Base-by-base conservation (phyloP, 2,888 invertebrate genomes). In the Chloroclysta siterata region DNA sequence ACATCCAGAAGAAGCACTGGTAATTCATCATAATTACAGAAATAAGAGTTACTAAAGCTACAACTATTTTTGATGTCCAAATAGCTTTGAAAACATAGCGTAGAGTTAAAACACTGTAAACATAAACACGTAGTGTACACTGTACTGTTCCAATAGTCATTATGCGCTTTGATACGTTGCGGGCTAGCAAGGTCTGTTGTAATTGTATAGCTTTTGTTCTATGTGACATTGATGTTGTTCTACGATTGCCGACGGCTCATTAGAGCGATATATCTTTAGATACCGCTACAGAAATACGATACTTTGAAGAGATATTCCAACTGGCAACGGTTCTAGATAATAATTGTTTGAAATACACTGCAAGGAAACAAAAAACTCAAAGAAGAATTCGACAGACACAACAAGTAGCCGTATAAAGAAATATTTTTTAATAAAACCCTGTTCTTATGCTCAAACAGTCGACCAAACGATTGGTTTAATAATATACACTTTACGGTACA, bases 201-300 rank as follows among this genome's bases (percentile, higher is more conserved):
- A 77, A 79, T 78, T 76, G 74, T 74, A 72, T 71, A 76, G 74
- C 74, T 77, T 74, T 72, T 74, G 73, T 72, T 72, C 60, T 54
- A 68, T 53, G 52, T 62, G 70, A 65, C 70, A 70, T 70, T 69
- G 68, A 72, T 71, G 69, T 69, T 62, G 58, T 59, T 60, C 66
- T 63, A 66, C 68, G 62, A 66, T 65, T 54, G 63, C 46, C 53
- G 52, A 57, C 66, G 63, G 59, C 61, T 60, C 48, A 52, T 65
- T 63, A 64, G 44, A 65, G 60, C 44, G 48, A 63, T 54, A 65
- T 66, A 61, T 57, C 63, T 61, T 63, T 55, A 47, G 54, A 62
- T 63, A 59, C 46, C 53, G 62, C 52, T 53, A 17, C 51, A 28
- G 46, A 39, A 46, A 55, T 36, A 55, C 51, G 51, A 55, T 36